Conservation (phyloP, 2,797 vertebrate genomes). For the Acomys russatus region DNA sequence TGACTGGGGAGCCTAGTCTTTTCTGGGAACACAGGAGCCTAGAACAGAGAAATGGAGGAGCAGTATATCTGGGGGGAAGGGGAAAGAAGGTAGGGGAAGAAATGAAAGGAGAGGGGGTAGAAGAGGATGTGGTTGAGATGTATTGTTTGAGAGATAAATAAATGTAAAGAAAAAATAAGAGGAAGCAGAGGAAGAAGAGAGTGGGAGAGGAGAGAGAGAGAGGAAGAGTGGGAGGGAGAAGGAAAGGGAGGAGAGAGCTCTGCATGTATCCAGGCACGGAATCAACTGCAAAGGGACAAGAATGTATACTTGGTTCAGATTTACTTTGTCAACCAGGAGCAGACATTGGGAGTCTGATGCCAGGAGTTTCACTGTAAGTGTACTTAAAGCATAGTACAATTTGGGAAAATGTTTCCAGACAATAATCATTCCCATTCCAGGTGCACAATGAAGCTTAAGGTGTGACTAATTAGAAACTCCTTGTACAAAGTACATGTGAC, state of each 20-base stretch:
- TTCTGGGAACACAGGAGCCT: not conserved
- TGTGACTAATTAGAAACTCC: not conserved
- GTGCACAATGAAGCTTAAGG: not conserved
- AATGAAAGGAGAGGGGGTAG: not conserved
- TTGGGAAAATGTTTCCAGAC: not conserved
- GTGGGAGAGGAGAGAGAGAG: fast-evolving
- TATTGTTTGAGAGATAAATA: not conserved
- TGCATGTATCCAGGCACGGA: not conserved
- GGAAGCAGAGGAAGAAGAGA: no score
- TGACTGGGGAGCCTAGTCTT: not conserved
- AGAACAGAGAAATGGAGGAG: not conserved
- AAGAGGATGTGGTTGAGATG: not conserved
- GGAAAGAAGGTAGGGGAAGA: not conserved
- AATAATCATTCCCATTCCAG: not conserved
- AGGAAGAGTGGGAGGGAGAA: fast-evolving
- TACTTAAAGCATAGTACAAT: not conserved
- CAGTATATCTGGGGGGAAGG: no score
- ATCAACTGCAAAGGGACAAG: not conserved
- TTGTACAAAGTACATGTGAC: not conserved
- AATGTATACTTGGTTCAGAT: not conserved
- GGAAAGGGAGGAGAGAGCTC: not conserved
- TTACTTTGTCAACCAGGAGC: not conserved
- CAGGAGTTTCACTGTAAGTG: not conserved
- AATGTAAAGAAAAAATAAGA: not conserved
- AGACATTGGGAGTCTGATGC: not conserved